These are phyloP conservation scores for Plutella xylostella DNA, from an alignment of 2,888 invertebrate genomes.

Conservation along the genomic window DNA sequence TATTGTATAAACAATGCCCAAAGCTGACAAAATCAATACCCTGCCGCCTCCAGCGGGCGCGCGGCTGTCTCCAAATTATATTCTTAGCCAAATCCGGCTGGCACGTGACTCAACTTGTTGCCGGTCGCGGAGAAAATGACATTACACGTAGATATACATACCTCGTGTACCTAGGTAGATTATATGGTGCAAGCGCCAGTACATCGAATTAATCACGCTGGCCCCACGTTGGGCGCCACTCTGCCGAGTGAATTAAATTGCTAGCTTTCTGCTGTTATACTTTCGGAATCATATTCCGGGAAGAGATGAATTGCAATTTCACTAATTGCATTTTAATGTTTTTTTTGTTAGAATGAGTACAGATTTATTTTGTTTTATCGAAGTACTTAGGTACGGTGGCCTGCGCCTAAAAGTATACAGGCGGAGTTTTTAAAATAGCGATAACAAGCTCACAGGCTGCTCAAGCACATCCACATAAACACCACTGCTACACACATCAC, in stretches of 20 bases:
- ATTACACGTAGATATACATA: no score
- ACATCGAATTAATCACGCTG: no score
- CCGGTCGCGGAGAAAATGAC: conserved; percentile 34
- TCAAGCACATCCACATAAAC: no score
- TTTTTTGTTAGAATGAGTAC: no score
- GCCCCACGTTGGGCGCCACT: conserved; percentile 44
- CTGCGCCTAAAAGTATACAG: no score
- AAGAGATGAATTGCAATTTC: background rate
- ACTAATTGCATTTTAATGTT: background rate
- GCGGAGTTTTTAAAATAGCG: no score
- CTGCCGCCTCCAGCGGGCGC: conserved; percentile 52
- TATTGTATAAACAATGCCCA: conserved; percentile 44
- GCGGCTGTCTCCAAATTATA: conserved; percentile 52
- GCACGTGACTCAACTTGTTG: conserved; percentile 69
- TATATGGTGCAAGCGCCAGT: no score
- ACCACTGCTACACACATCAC: no score
- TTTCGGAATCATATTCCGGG: background rate
- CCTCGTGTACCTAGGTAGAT: no score
- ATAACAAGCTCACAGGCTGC: no score
- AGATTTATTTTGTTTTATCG: no score
- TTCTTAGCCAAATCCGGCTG: conserved; percentile 47
- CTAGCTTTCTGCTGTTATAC: background rate
- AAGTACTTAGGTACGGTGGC: no score
- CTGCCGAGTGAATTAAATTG: conserved; percentile 11
- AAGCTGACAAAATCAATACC: conserved; percentile 59